These are phyloP conservation scores for Cerceris ruficornis DNA, from an alignment of 2,888 invertebrate genomes.

Conservation along the genomic window DNA sequence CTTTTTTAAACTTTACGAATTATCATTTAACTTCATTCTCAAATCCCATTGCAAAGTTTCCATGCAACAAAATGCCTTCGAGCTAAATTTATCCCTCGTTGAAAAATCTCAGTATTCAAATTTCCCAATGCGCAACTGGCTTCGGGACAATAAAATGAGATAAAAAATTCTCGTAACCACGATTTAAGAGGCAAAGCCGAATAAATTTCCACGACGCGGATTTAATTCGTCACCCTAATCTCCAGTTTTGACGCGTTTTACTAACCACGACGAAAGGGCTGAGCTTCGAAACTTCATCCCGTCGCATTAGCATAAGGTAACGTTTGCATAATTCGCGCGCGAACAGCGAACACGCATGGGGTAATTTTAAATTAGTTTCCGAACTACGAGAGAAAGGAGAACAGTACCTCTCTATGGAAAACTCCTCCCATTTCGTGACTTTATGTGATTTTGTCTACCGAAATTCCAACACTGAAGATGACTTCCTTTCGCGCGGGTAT, in stretches of 20 bases:
- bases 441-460: no score
- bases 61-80: no score
- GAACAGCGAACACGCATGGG: neutral
- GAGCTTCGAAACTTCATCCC: constrained; percentile 6
- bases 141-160: no score
- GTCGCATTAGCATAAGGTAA: constrained; percentile 22
- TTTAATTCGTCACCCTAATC: constrained; percentile 2
- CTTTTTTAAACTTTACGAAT: no score
- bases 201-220: neutral
- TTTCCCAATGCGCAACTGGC: no score
- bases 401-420: neutral
- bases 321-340: constrained; percentile 8
- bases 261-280: neutral
- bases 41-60: no score
- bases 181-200: neutral
- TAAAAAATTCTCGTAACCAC: no score
- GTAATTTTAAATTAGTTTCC: constrained; percentile 3
- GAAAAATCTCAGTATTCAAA: no score
- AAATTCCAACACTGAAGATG: no score
- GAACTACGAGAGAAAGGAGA: neutral
- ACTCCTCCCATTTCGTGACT: neutral
- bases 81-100: no score
- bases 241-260: neutral
- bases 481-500: no score
- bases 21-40: no score